Evolutionary conservation across 2,113 vertebrate species (phyloP).

Genomic region (Otus sunia): DNA sequence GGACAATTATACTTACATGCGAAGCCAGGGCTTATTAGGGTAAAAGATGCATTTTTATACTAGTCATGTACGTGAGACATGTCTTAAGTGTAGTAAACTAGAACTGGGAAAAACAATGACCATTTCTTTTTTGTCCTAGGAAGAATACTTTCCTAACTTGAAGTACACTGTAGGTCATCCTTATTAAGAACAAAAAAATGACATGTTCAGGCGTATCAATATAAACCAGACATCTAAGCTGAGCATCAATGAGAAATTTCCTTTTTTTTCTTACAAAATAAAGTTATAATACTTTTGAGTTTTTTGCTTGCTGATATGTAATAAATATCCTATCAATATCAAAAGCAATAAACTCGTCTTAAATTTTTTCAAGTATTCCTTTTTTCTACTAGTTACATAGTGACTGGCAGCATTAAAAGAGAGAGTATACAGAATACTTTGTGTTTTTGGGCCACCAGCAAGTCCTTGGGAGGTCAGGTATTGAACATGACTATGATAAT

Average conservation of each 20-base stretch:
- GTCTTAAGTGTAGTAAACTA: neutral
- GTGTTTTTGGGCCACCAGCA: constrained; percentile 27
- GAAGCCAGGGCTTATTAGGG: neutral
- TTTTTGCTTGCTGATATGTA: neutral
- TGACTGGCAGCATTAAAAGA: neutral
- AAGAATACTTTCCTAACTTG: neutral
- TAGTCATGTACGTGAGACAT: neutral
- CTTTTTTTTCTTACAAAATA: neutral
- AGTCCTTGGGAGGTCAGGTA: constrained; percentile 53
- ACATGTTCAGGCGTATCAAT: accelerated
- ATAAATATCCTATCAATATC: neutral
- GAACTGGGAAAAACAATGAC: neutral
- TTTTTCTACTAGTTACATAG: neutral
- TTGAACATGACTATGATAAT: constrained; percentile 41
- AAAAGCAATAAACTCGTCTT: neutral
- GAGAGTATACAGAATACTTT: neutral
- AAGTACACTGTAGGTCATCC: neutral
- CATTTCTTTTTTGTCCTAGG: neutral
- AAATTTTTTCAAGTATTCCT: neutral
- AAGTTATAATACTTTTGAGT: neutral
- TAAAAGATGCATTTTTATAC: neutral
- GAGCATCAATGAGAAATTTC: neutral
- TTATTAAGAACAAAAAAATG: neutral
- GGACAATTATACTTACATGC: neutral
- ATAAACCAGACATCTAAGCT: neutral